These are phyloP conservation scores for Zaprionus camerounensis DNA, from an alignment of 1,140 invertebrate species.

Conservation along the genomic window DNA sequence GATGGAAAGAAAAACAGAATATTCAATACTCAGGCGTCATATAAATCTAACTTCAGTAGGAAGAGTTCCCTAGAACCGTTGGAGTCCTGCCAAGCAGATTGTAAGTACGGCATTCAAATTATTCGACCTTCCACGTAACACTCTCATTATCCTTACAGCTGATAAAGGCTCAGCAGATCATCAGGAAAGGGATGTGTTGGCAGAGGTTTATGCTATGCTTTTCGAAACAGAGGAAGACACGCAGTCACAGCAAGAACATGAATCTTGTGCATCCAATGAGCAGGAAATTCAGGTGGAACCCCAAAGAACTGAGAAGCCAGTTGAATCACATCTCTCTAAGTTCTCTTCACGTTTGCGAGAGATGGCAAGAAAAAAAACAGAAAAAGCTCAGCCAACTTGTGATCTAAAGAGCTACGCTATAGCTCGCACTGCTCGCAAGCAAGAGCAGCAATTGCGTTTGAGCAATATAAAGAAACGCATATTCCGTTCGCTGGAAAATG, in stretches of 20 bases:
- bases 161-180: background rate
- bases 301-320: background rate
- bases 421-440: conserved; percentile 44
- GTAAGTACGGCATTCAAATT: background rate
- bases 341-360: background rate
- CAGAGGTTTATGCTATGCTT: conserved; percentile 52
- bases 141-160: background rate
- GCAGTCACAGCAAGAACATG: background rate
- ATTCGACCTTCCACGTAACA: background rate
- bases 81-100: background rate
- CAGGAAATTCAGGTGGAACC: background rate
- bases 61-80: background rate
- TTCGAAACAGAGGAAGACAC: background rate
- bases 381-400: conserved; percentile 23
- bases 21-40: conserved; percentile 1
- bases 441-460: conserved; percentile 38
- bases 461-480: conserved; percentile 58
- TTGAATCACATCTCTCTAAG: background rate
- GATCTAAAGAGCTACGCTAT: conserved; percentile 64
- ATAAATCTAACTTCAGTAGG: background rate
- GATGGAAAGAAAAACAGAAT: conserved; percentile 14
- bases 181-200: conserved; percentile 13
- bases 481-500: conserved; percentile 35
- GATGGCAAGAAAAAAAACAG: background rate
- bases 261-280: background rate